phyloP scores from a whole-genome alignment of 2,888 invertebrate species.

The Callosobruchus maculatus region DNA sequence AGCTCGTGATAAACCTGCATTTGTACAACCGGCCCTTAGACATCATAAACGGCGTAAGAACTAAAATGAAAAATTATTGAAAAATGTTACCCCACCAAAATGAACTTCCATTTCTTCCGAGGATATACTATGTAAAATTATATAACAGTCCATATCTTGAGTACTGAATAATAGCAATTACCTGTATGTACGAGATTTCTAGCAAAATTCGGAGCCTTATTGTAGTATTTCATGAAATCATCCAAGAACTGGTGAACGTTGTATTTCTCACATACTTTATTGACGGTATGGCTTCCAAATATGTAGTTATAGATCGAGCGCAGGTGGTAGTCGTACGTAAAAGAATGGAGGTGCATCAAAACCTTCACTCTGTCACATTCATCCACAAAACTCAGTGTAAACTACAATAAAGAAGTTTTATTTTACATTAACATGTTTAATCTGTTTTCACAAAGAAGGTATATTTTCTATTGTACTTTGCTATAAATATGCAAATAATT shows the following conservation, averaged over 20 bases:
- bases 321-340: conserved; percentile 74
- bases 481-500: too few relatives aligned
- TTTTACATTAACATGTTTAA: not conserved
- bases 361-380: conserved; percentile 68
- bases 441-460: not conserved
- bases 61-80: too few relatives aligned
- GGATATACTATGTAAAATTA: too few relatives aligned
- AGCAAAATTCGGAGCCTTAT: conserved; percentile 72
- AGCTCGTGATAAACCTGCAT: too few relatives aligned
- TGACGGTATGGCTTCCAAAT: conserved; percentile 54
- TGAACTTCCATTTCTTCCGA: too few relatives aligned
- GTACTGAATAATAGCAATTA: conserved; percentile 34
- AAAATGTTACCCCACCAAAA: too few relatives aligned
- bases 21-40: too few relatives aligned
- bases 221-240: conserved; percentile 74
- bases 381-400: conserved; percentile 61
- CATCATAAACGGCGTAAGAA: too few relatives aligned
- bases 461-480: too few relatives aligned
- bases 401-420: conserved; percentile 45
- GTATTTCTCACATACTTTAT: conserved; percentile 57
- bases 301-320: conserved; percentile 65
- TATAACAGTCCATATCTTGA: too few relatives aligned
- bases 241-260: conserved; percentile 70
- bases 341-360: conserved; percentile 71
- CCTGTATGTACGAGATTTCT: conserved; percentile 69